Evolutionary conservation across 2,888 invertebrate species (phyloP).

Genomic region (Lypha dubia): DNA sequence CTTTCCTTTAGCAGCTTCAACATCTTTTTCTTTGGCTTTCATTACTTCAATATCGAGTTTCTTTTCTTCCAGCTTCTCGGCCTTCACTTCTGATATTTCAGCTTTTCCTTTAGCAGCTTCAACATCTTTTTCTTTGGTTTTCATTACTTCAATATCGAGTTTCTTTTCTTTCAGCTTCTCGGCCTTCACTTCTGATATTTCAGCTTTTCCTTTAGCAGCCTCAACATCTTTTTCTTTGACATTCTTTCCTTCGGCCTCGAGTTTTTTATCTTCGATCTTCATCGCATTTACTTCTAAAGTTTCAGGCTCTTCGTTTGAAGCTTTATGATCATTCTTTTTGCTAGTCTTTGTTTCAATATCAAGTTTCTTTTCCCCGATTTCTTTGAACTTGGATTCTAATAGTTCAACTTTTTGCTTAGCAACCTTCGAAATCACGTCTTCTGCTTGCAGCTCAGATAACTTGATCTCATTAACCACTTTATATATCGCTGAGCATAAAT

Average conservation of each 20-base stretch:
- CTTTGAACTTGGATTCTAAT: conserved; percentile 1
- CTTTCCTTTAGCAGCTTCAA: too few relatives aligned
- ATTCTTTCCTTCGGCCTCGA: background rate
- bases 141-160: too few relatives aligned
- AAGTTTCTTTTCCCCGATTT: background rate
- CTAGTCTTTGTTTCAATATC: conserved; percentile 6
- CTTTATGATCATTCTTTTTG: conserved; percentile 38
- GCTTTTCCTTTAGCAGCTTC: background rate
- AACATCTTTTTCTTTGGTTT: background rate
- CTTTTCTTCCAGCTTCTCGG: too few relatives aligned
- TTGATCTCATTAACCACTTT: background rate
- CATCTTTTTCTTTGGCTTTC: too few relatives aligned
- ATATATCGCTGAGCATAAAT: conserved; percentile 38
- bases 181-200: too few relatives aligned
- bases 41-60: too few relatives aligned
- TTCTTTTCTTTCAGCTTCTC: too few relatives aligned
- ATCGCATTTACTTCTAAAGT: conserved; percentile 11
- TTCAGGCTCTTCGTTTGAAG: conserved; percentile 3
- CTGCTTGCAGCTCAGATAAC: background rate
- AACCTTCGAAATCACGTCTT: background rate
- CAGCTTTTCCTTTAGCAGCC: too few relatives aligned
- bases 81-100: background rate
- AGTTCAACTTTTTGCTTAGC: conserved; percentile 10
- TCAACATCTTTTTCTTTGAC: too few relatives aligned
- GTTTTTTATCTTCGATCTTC: conserved; percentile 3